Evolutionary conservation across 2,113 vertebrate species (phyloP).

Genomic region (Zapornia atra): DNA sequence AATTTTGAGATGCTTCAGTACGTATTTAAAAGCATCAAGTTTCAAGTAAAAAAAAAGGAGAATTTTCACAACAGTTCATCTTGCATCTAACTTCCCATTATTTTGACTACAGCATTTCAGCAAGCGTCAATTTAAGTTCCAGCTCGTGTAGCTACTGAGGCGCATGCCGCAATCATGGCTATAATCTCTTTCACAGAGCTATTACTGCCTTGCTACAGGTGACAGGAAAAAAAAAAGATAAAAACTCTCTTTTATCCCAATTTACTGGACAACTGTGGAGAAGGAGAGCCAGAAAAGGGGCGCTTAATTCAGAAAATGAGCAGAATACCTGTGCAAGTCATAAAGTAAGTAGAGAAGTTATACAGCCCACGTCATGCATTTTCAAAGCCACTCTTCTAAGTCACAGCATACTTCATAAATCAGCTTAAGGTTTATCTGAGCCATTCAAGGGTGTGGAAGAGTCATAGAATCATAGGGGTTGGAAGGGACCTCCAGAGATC

Average conservation of each 20-base stretch:
- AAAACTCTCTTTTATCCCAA: background rate
- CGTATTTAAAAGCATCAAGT: background rate
- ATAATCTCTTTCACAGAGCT: background rate
- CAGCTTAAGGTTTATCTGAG: background rate
- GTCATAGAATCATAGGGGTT: no score
- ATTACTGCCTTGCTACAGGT: background rate
- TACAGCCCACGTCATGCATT: background rate
- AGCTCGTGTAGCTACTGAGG: background rate
- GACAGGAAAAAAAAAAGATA: background rate
- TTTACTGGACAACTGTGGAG: background rate
- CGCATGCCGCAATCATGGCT: accelerated
- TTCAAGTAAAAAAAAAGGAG: background rate
- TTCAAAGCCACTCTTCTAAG: background rate
- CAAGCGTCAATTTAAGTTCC: background rate
- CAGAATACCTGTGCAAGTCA: background rate
- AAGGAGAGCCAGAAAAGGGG: background rate
- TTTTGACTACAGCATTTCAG: background rate
- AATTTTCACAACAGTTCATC: background rate
- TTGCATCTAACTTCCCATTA: background rate
- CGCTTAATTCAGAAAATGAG: background rate
- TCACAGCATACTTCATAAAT: background rate
- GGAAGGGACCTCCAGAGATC: no score
- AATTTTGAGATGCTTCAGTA: background rate
- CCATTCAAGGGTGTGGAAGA: background rate
- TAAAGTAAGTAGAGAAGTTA: background rate